phyloP scores from a whole-genome alignment of 1,140 invertebrate species.

The Cephus cinctus region DNA sequence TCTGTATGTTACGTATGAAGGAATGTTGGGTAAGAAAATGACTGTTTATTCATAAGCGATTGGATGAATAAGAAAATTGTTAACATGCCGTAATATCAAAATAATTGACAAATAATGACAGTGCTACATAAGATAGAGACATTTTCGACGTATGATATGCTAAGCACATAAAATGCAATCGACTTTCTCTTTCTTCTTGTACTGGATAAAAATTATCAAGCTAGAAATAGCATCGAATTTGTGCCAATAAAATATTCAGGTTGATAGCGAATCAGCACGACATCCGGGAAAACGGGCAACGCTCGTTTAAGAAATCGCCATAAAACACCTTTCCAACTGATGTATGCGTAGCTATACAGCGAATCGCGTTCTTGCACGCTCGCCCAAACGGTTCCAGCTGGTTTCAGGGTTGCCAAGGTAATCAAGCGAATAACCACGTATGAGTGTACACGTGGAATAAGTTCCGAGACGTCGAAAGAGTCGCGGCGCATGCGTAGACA shows the following conservation, averaged over 20 bases:
- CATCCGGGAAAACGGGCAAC: background rate
- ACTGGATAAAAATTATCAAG: no score
- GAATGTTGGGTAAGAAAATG: background rate
- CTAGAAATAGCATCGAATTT: slow-evolving; percentile 1
- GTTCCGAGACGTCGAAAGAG: background rate
- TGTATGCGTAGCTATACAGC: no score
- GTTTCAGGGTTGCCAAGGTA: background rate
- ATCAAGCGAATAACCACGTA: background rate
- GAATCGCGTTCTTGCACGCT: no score
- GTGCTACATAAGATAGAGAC: no score
- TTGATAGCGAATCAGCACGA: background rate
- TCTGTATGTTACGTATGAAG: background rate
- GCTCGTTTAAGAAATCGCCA: background rate
- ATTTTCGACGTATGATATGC: no score
- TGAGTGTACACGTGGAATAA: background rate
- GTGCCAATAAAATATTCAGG: background rate
- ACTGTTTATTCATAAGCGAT: no score
- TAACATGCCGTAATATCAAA: background rate
- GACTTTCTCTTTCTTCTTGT: no score
- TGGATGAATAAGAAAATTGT: background rate
- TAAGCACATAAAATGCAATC: no score
- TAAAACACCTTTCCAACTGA: slow-evolving; percentile 2
- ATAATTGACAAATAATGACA: no score
- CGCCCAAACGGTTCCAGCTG: no score
- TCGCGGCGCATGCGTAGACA: background rate